Evolutionary conservation across 2,888 invertebrate genomes (phyloP).

Genomic region (Synergus laeviventris): DNA sequence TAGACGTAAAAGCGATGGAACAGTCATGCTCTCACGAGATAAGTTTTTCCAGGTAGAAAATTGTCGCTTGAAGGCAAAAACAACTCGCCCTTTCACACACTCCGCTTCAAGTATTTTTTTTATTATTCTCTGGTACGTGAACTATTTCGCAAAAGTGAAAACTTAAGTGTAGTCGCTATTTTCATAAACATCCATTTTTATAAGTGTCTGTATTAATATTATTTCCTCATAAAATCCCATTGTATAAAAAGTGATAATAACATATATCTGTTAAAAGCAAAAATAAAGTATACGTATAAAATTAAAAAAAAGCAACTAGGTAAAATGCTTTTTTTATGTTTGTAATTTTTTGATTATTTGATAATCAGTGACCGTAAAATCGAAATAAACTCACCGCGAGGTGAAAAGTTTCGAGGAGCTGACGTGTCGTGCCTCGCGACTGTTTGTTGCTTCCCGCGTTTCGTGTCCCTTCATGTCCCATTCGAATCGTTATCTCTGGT

Average conservation of each 20-base stretch:
- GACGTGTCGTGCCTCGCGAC: slow-evolving; percentile 59
- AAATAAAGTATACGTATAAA: too few species aligned
- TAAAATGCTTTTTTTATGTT: background rate
- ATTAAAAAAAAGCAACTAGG: too few species aligned
- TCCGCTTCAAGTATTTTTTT: background rate
- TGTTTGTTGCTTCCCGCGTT: slow-evolving; percentile 55
- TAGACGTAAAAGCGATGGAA: slow-evolving; percentile 21
- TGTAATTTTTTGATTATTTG: background rate
- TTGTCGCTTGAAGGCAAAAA: slow-evolving; percentile 21
- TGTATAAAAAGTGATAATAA: too few species aligned
- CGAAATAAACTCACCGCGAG: slow-evolving; percentile 9
- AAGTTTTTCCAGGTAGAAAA: slow-evolving; percentile 31
- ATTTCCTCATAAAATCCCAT: too few species aligned
- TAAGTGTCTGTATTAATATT: too few species aligned
- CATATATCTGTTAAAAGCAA: too few species aligned
- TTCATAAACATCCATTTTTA: background rate
- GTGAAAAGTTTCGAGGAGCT: slow-evolving; percentile 4
- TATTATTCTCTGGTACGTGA: background rate
- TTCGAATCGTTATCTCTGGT: slow-evolving; percentile 67
- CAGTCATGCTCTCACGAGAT: slow-evolving; percentile 35
- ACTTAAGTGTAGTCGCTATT: background rate
- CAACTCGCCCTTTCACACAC: slow-evolving; percentile 22
- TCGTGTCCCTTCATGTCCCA: slow-evolving; percentile 62
- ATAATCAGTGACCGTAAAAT: background rate
- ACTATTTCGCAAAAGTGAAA: slow-evolving; percentile 2